These are phyloP conservation scores for Oryzias curvinotus DNA, from an alignment of 2,113 vertebrate genomes.

Conservation along the genomic window DNA sequence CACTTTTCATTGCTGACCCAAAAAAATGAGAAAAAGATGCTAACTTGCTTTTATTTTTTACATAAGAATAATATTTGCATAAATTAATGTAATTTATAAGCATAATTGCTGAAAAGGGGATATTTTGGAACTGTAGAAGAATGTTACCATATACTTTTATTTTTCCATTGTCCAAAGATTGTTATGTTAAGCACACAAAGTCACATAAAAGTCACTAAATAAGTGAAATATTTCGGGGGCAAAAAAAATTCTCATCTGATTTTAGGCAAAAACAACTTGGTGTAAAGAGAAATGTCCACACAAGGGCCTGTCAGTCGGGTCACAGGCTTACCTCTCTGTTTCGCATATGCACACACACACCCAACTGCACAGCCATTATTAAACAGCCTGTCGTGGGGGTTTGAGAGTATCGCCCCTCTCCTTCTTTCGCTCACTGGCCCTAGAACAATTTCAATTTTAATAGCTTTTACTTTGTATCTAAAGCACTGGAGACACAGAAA, in stretches of 20 bases:
- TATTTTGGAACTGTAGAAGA: no score
- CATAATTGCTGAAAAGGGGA: no score
- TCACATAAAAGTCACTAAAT: not conserved
- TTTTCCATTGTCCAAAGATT: no score
- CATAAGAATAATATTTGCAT: no score
- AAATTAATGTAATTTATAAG: no score
- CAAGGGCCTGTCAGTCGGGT: slow-evolving; percentile 36
- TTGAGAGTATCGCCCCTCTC: slow-evolving; percentile 77
- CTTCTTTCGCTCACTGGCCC: slow-evolving; percentile 86
- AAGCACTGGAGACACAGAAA: slow-evolving; percentile 81
- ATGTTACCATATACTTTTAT: no score
- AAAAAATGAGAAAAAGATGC: slow-evolving; percentile 15
- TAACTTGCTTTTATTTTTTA: not conserved
- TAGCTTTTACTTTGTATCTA: slow-evolving; percentile 99
- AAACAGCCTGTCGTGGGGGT: slow-evolving; percentile 88
- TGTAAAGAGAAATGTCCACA: slow-evolving; percentile 40
- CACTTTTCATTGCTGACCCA: slow-evolving; percentile 57
- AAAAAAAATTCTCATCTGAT: not conserved
- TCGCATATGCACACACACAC: slow-evolving; percentile 45
- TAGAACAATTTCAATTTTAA: slow-evolving; percentile 99
- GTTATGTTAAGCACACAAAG: no score
- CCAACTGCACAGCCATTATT: slow-evolving; percentile 81
- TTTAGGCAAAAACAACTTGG: not conserved
- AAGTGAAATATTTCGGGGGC: not conserved
- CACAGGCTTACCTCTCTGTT: slow-evolving; percentile 32